These are phyloP conservation scores for Acanthornis magna DNA, from an alignment of 2,797 vertebrate genomes.

Conservation along the genomic window DNA sequence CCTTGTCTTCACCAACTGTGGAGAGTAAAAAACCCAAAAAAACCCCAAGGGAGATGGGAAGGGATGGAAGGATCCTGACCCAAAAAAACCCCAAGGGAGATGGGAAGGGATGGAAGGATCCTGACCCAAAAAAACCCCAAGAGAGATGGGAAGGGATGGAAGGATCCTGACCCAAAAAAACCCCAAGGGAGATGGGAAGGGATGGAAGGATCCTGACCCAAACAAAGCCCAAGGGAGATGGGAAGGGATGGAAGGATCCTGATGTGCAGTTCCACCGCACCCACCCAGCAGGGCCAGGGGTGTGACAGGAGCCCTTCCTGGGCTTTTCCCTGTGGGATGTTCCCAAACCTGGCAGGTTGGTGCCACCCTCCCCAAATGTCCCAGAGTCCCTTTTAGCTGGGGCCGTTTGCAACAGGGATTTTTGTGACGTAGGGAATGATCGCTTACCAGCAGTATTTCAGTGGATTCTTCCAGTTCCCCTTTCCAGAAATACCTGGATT, in stretches of 20 bases:
- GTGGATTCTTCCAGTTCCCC: slow-evolving; percentile 84
- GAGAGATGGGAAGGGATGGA: not conserved
- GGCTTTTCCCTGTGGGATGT: not conserved
- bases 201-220: not conserved
- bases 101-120: too few relatives aligned
- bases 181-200: not conserved
- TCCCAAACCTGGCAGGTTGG: not conserved
- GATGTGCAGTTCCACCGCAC: not conserved
- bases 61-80: not conserved
- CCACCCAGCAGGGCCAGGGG: accelerated
- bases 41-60: not conserved
- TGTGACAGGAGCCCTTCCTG: not conserved
- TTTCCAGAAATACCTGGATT: slow-evolving; percentile 88
- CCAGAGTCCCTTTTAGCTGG: not conserved
- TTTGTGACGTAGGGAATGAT: accelerated
- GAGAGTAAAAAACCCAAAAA: not conserved
- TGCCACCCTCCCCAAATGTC: not conserved
- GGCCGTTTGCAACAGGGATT: not conserved
- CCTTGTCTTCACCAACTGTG: slow-evolving; percentile 87
- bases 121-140: too few relatives aligned
- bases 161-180: not conserved
- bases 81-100: not conserved
- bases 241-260: not conserved
- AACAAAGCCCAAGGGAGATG: not conserved
- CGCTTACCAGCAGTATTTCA: slow-evolving; percentile 85